A percentile compares a stretch with the other conserved stretches of the same genome.
phyloP scores from a whole-genome alignment of 1,140 invertebrate species.

The silkworm (Bombyx mori) region ASM3026992v2 NC_085110.1:15211501-15212000 shows the following conservation, averaged over 20 bases:
- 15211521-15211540: constrained; percentile 76
- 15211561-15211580: constrained; percentile 85
- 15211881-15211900: not conserved
- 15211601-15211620: constrained; percentile 53
- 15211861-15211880: not conserved
- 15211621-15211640: constrained; percentile 6
- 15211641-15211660: not conserved
- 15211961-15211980: not conserved
- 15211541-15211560: constrained; percentile 81
- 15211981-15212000: not conserved
- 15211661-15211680: too few species aligned
- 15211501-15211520: constrained; percentile 17
- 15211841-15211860: not conserved
- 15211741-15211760: too few species aligned
- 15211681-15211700: too few species aligned
- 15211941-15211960: too few species aligned
- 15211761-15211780: too few species aligned
- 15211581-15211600: constrained; percentile 79
- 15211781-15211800: too few species aligned
- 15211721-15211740: too few species aligned
- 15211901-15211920: not conserved
- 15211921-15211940: too few species aligned
- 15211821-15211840: not conserved
- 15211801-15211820: too few species aligned
- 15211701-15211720: too few species aligned